Base-by-base conservation (phyloP, 2,888 invertebrate genomes). In the Drosophila fungiperda region DNA sequence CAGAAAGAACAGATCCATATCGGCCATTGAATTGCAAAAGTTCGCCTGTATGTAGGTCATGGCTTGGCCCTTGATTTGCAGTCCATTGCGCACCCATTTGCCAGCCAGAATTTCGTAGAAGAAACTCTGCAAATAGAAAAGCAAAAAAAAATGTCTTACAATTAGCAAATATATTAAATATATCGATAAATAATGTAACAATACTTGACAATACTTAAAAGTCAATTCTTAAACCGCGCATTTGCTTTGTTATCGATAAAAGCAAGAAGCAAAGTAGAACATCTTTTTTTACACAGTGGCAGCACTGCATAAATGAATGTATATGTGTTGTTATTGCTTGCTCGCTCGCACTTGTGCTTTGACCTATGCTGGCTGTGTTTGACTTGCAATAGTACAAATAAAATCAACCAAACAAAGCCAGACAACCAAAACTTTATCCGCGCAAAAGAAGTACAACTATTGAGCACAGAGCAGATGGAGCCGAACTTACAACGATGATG, bases 31-130 rank as follows among this genome's bases (percentile, higher is more conserved):
- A 94, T 99, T 99, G 94, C 99, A 99, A 94, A 99, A 99, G 94
- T 99, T 99, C 85, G 98, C 98, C 93, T 99, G 99, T 90, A 99
- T 98, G 93, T 99, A 99, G 23, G 99, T 98, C 98, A 99, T 99
- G 40, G 98, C 98, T 94, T 99, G 99, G n/a, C 99, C 99, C 93
- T 98, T 98, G 91, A 99, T 99, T 94, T 99, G 99, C 12, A 98
- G 94, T 0, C 99, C 99, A 94, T 99, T 99, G 77, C 99, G 95
- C 61, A 98, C 98, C 99, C 99, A 99, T 91, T 99, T 95, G 11
- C 98, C 98, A 73, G 97, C 96, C 71, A 98, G 94, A 89, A 99
- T 98, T 95, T 99, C 99, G 93, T 98, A 97, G 93, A 98, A 98
- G 17, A 98, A 96, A 72, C 98, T 98, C 98, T 99, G 94, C 15